Evolutionary conservation across 2,797 vertebrate genomes (phyloP).

Genomic region (Acipenser oxyrinchus): DNA sequence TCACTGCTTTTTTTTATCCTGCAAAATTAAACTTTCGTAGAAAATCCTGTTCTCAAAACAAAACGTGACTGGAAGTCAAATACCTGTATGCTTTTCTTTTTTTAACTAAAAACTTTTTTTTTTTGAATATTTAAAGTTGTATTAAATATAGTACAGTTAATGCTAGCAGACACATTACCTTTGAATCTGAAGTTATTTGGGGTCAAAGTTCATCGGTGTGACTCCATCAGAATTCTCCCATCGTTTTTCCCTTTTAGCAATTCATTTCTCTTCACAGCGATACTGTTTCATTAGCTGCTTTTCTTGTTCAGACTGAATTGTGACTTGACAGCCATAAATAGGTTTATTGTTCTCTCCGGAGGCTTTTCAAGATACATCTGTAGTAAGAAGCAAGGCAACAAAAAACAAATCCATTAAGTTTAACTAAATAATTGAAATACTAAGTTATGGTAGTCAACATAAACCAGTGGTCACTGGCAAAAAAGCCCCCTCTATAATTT

Average conservation of each 20-base stretch:
- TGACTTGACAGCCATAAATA: slow-evolving; percentile 86
- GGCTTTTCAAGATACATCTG: slow-evolving; percentile 65
- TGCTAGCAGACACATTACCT: slow-evolving; percentile 55
- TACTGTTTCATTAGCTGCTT: slow-evolving; percentile 82
- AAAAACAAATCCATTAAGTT: too few species aligned
- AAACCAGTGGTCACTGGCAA: too few species aligned
- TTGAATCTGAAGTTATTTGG: slow-evolving; percentile 79
- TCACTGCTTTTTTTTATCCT: slow-evolving; percentile 49
- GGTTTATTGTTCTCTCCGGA: slow-evolving; percentile 67
- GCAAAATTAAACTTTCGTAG: slow-evolving; percentile 57
- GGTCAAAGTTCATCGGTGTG: slow-evolving; percentile 70
- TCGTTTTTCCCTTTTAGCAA: slow-evolving; percentile 77
- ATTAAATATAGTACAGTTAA: too few species aligned
- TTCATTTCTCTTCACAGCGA: slow-evolving; percentile 84
- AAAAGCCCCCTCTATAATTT: too few species aligned
- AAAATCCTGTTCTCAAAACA: slow-evolving; percentile 35
- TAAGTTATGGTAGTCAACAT: too few species aligned
- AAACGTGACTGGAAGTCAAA: slow-evolving; percentile 37
- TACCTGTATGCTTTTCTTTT: neutral
- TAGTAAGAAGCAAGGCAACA: slow-evolving; percentile 14
- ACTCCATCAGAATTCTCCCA: slow-evolving; percentile 75
- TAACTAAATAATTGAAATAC: too few species aligned
- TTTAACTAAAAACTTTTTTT: neutral
- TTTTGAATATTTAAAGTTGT: too few species aligned
- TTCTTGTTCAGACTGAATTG: slow-evolving; percentile 92